Conservation (phyloP, 1,140 invertebrate genomes). For the Drosophila pectinifera region DNA sequence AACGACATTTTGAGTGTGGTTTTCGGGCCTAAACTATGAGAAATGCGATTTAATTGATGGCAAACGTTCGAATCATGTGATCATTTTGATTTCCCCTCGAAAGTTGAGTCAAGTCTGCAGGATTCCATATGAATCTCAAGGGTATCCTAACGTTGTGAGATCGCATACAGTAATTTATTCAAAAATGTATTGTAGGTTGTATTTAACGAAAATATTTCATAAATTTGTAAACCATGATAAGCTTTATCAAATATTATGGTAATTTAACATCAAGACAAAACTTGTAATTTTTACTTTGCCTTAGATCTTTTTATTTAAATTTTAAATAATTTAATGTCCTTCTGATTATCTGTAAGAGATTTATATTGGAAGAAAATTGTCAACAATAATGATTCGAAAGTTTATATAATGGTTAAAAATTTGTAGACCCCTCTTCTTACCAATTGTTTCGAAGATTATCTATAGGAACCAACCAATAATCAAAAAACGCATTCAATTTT, state of each 20-base stretch:
- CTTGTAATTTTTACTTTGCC: too few relatives aligned
- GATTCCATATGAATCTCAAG: slow-evolving; percentile 14
- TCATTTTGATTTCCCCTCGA: slow-evolving; percentile 15
- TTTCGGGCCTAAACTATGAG: slow-evolving; percentile 21
- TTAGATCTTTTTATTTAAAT: too few relatives aligned
- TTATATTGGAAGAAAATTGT: too few relatives aligned
- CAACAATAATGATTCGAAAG: too few relatives aligned
- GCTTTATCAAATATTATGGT: not conserved
- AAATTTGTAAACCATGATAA: not conserved
- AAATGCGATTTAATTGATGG: slow-evolving; percentile 32
- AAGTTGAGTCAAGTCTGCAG: slow-evolving; percentile 11
- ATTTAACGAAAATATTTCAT: not conserved
- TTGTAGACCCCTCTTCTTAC: not conserved
- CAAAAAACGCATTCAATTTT: slow-evolving; percentile 12
- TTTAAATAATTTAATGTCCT: too few relatives aligned
- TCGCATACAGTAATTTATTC: not conserved
- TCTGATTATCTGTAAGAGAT: too few relatives aligned
- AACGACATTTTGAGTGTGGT: slow-evolving; percentile 25
- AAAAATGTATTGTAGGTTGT: not conserved
- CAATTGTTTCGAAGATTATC: not conserved
- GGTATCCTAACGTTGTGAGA: slow-evolving; percentile 10
- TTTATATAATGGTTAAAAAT: too few relatives aligned
- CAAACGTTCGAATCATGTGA: slow-evolving; percentile 20
- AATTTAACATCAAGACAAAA: not conserved
- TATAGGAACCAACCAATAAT: not conserved